These are phyloP conservation scores for Gerris buenoi DNA, from an alignment of 1,140 invertebrate genomes.

Conservation along the genomic window DNA sequence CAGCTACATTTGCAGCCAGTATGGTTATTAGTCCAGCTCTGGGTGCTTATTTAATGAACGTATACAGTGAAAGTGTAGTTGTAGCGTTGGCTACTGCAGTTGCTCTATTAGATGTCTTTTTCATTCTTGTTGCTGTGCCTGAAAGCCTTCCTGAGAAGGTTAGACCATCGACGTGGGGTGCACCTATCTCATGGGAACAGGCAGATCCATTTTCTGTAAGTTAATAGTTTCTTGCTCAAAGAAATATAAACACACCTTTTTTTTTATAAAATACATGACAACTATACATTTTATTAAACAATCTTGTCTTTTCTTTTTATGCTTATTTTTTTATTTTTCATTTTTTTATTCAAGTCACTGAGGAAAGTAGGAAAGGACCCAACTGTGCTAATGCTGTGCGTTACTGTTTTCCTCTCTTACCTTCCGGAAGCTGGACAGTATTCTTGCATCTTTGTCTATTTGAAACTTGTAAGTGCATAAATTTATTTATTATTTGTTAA, in stretches of 20 bases:
- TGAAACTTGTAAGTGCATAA: conserved; percentile 78
- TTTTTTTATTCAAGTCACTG: conserved; percentile 44
- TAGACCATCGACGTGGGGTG: conserved; percentile 56
- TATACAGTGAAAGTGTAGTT: conserved; percentile 83
- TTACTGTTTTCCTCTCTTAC: conserved; percentile 94
- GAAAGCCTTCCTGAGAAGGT: conserved; percentile 94
- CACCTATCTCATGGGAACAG: conserved; percentile 85
- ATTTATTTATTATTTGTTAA: neutral
- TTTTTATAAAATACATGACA: too few relatives aligned
- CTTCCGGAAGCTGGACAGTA: conserved; percentile 97
- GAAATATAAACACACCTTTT: too few relatives aligned
- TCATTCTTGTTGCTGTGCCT: conserved; percentile 93
- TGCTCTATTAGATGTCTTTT: conserved; percentile 90
- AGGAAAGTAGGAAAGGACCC: conserved; percentile 88
- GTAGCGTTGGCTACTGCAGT: conserved; percentile 92
- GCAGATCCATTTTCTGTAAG: conserved; percentile 89
- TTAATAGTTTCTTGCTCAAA: too few relatives aligned
- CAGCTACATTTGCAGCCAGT: conserved; percentile 96
- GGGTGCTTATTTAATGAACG: conserved; percentile 79
- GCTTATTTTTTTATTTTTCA: too few relatives aligned
- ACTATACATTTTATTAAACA: too few relatives aligned
- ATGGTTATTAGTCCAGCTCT: conserved; percentile 93
- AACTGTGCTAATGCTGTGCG: conserved; percentile 90
- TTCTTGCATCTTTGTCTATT: conserved; percentile 99
- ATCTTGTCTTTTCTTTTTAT: too few relatives aligned